A percentile compares a stretch with the other conserved stretches of the same genome.
Conservation (phyloP, 2,797 vertebrate species). For the Ciconia nigra region DNA sequence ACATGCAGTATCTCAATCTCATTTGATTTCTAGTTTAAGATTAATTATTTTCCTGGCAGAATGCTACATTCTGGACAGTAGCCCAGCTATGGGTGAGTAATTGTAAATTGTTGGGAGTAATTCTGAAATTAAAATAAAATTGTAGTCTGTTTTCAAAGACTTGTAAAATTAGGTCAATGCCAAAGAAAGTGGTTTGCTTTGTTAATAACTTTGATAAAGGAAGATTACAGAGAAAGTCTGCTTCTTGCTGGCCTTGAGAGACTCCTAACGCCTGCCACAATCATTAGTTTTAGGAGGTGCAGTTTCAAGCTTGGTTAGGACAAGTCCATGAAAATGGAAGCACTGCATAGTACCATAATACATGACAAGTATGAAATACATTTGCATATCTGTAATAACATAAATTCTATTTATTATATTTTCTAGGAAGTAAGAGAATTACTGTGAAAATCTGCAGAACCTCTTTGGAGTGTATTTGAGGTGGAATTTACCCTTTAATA, state of each 20-base stretch:
- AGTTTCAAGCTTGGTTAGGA: background rate
- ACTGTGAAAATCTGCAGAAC: background rate
- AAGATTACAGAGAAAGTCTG: background rate
- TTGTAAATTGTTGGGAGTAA: background rate
- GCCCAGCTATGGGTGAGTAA: background rate
- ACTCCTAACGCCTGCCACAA: background rate
- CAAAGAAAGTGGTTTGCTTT: background rate
- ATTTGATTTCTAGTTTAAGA: background rate
- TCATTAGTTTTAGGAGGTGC: background rate
- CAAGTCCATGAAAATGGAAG: background rate
- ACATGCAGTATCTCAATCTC: background rate
- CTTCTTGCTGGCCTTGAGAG: background rate
- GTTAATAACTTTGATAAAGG: background rate
- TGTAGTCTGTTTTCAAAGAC: background rate
- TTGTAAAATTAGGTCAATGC: background rate
- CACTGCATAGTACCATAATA: background rate
- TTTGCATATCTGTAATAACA: background rate
- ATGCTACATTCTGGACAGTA: background rate
- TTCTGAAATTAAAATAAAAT: conserved; percentile 9
- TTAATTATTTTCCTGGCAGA: background rate
- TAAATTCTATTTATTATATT: background rate
- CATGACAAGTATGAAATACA: background rate
- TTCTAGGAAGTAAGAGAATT: background rate
- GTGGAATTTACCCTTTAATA: background rate
- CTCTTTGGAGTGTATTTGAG: background rate